Evolutionary conservation across 1,140 invertebrate species (phyloP).

Genomic region (Aphis gossypii): DNA sequence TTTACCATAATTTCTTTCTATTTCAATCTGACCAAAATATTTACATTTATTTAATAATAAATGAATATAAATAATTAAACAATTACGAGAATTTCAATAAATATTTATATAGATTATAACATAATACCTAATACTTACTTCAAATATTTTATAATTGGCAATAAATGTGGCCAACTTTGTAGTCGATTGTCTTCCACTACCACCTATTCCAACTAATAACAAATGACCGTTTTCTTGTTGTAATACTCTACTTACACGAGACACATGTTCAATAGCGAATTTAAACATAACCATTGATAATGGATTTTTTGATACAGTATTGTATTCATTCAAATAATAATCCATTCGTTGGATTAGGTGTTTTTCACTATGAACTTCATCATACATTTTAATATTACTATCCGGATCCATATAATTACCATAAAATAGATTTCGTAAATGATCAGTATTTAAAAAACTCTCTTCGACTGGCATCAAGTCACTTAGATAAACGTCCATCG

Average conservation of each 20-base stretch:
- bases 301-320: conserved; percentile 73
- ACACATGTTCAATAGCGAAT: conserved; percentile 92
- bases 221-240: conserved; percentile 82
- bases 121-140: conserved; percentile 65
- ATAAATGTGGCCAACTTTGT: conserved; percentile 83
- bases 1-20: conserved; percentile 79
- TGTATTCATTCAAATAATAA: conserved; percentile 88
- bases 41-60: background rate
- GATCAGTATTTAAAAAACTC: conserved; percentile 69
- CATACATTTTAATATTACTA: conserved; percentile 84
- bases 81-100: background rate
- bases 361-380: conserved; percentile 76
- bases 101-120: background rate
- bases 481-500: conserved; percentile 78
- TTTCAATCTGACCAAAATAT: conserved; percentile 72
- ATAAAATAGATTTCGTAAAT: conserved; percentile 85
- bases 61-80: too few relatives aligned
- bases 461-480: conserved; percentile 73
- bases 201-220: conserved; percentile 84
- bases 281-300: conserved; percentile 89
- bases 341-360: conserved; percentile 83
- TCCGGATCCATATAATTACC: conserved; percentile 91
- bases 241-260: conserved; percentile 78
- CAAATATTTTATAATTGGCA: conserved; percentile 72
- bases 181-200: conserved; percentile 85